Evolutionary conservation across 1,140 invertebrate species (phyloP).

Genomic region (Caerostris darwini): DNA sequence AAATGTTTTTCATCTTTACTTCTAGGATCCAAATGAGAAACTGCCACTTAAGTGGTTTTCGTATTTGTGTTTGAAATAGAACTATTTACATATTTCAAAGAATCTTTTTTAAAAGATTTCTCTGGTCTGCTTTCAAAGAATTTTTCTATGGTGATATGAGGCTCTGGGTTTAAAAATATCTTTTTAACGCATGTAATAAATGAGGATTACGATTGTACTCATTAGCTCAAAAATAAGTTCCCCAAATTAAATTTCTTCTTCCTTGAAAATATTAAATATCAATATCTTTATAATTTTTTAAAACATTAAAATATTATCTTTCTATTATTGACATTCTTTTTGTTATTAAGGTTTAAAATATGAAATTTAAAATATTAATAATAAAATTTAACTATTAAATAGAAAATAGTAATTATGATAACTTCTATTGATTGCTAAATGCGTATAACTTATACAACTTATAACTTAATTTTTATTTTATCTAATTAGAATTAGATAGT

Average conservation of each 20-base stretch:
- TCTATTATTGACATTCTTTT: too few relatives aligned
- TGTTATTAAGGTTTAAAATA: too few relatives aligned
- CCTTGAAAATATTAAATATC: not conserved
- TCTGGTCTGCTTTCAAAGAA: not conserved
- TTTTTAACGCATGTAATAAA: not conserved
- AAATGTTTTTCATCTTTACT: not conserved
- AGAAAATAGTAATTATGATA: too few relatives aligned
- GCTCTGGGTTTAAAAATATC: not conserved
- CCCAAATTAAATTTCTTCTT: not conserved
- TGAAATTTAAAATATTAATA: too few relatives aligned
- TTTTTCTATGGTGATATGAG: not conserved
- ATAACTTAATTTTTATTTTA: too few relatives aligned
- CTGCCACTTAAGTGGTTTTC: not conserved
- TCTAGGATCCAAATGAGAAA: not conserved
- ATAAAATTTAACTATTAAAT: too few relatives aligned
- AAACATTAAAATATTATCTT: too few relatives aligned
- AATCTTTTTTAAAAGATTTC: not conserved
- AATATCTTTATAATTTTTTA: too few relatives aligned
- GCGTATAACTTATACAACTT: too few relatives aligned
- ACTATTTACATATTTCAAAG: conserved; percentile 11
- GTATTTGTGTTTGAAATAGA: not conserved
- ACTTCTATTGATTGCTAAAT: too few relatives aligned
- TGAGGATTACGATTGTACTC: not conserved
- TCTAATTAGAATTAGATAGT: too few relatives aligned
- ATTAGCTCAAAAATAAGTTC: not conserved